Evolutionary conservation across 2,113 vertebrate species (phyloP), one percentile per base, ranked within the genome.

Genomic region (Taxidea taxus): DNA sequence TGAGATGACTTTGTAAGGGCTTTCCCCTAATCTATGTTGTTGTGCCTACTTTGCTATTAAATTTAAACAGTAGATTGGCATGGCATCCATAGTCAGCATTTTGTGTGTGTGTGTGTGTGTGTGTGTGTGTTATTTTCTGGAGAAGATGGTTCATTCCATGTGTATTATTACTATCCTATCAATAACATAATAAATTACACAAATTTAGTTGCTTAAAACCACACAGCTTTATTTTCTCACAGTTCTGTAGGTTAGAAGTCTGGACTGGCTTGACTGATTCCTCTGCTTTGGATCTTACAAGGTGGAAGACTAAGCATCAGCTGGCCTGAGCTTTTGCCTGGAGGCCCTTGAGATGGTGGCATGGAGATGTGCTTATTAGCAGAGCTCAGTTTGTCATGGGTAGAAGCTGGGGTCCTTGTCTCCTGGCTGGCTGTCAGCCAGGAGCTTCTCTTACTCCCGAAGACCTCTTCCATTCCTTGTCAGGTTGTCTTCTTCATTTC

Each of bases 381-480:
- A 78, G 20, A 87, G n/a, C 6, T 58, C 27, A n/a, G 6, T 42
- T 68, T 18, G 25, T 54, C 18, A 9, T 44, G 7, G 9, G 21
- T 74, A 14, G 21, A 9, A 4, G 12, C 37, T n/a, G 5, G 31
- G 7, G 7, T 44, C 10, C 20, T 27, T 0, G 0, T 3, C 85
- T 27, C 18, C 58, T 44, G 31, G 21, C 6, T 75, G 12, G 12
- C 8, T 87, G 2, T 75, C 3, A 68, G 4, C 18, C 39, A 29
- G 42, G 18, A 83, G 4, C 42, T 4, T 11, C 31, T 85, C 60
- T 88, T 7, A 34, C n/a, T 39, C 7, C 21, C 10, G 8, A 77
- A 44, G 27, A 7, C 5, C 29, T 47, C 31, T 4, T 64, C 2
- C 8, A 31, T 49, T 77, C 68, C 68, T 82, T 77, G 23, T 58